Evolutionary conservation across 2,888 invertebrate species (phyloP), one percentile per base, ranked within the genome.

Genomic region (Sphaerophoria rueppellii): DNA sequence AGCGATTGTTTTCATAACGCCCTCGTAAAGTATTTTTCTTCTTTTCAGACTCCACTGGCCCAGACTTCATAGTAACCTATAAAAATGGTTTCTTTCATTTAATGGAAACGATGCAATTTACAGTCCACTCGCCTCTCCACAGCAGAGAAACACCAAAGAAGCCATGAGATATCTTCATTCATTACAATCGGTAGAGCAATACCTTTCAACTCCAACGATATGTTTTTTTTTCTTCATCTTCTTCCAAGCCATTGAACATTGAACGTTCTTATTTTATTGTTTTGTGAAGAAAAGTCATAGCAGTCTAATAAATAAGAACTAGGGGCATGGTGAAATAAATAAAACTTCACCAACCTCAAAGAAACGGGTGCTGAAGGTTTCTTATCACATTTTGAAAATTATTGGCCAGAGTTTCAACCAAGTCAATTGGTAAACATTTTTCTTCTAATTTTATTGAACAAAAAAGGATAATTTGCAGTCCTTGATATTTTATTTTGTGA

Each of bases 21-120:
- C 57, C 50, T 37, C 50, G 2, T 48, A 37, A 65, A 65, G 12
- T 9, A n/a, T 52, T 52, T 54, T 9, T 43, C 43, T 43, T 12
- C 7, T 11, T 54, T 54, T 40, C 4, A n/a, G 1, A 54, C n/a
- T n/a, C 50, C 14, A 12, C 16, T 24, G 52, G 24, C 24, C 24
- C 24, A 24, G 24, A 24, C 14, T 24, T 24, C 4, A 4, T 12
- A 40, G 43, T 43, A 60, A 60, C 5, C 14, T 12, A 65, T 37
- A 70, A 82, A 77, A 77, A 79, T 83, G 79, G 71, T 60, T 83
- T 75, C 57, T 48, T 37, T n/a, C 54, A 80, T 67, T 83, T 61
- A 75, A 61, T 37, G 67, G 57, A 63, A 60, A 55, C 73, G 50
- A 52, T 82, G 82, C 78, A 75, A 69, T 76, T 71, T 80, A 71